Conservation (phyloP, 1,140 invertebrate genomes). For the Tribolium castaneum region DNA sequence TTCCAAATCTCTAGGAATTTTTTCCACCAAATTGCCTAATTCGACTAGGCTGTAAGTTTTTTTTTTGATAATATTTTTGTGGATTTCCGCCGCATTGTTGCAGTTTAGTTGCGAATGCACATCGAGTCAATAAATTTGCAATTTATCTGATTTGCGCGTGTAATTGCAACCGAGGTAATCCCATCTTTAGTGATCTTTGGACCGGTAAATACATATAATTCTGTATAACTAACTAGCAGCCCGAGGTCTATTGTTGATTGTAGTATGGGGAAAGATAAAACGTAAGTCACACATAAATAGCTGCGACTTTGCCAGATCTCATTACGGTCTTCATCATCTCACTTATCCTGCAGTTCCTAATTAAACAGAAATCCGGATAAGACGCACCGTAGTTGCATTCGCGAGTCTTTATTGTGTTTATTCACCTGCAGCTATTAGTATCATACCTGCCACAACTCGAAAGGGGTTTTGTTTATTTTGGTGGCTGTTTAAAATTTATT, state of each 20-base stretch:
- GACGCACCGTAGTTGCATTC: conserved; percentile 9
- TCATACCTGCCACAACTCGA: conserved; percentile 9
- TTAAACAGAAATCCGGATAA: conserved; percentile 10
- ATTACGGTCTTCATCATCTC: conserved; percentile 11
- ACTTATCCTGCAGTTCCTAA: conserved; percentile 4
- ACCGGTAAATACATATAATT: background rate
- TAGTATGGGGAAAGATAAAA: background rate
- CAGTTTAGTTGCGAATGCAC: background rate
- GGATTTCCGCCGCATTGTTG: background rate
- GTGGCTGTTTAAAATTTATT: conserved; percentile 33
- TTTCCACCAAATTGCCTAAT: too few relatives aligned
- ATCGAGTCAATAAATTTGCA: background rate
- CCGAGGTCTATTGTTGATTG: conserved; percentile 5
- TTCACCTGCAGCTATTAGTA: conserved; percentile 22
- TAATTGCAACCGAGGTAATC: background rate
- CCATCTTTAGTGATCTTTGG: conserved; percentile 4
- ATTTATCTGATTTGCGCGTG: background rate
- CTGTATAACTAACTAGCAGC: background rate
- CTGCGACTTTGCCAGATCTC: background rate
- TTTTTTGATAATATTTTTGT: too few relatives aligned
- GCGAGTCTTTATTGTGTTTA: conserved; percentile 29
- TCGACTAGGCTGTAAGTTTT: too few relatives aligned
- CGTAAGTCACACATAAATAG: conserved; percentile 6
- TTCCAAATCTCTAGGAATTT: too few relatives aligned
- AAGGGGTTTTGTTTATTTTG: conserved; percentile 5